phyloP scores from a whole-genome alignment of 2,888 invertebrate genomes.

The Epinotia brunnichana region DNA sequence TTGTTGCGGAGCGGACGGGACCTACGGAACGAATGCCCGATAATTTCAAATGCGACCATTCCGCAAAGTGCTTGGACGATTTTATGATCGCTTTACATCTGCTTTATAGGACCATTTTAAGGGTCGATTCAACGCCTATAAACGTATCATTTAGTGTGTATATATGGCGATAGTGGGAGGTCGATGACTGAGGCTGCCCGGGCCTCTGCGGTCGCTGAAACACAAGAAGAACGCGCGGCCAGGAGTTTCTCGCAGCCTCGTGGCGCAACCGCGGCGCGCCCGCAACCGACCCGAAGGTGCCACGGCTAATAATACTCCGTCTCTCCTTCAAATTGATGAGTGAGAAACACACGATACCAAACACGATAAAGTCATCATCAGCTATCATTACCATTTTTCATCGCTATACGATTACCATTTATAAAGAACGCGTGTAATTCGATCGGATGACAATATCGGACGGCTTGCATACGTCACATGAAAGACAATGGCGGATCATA shows the following conservation, averaged over 20 bases:
- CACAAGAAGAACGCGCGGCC: conserved; percentile 70
- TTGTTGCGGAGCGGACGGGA: conserved; percentile 4
- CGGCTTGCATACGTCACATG: conserved; percentile 73
- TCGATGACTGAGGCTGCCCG: conserved; percentile 69
- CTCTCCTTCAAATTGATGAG: conserved; percentile 43
- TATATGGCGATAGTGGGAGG: conserved; percentile 65
- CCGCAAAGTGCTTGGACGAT: conserved; percentile 65
- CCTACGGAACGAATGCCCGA: conserved; percentile 29
- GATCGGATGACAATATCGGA: conserved; percentile 64
- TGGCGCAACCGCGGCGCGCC: conserved; percentile 53
- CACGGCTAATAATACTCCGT: conserved; percentile 20
- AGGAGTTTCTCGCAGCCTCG: conserved; percentile 56
- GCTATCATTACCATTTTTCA: conserved; percentile 28
- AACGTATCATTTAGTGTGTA: conserved; percentile 64
- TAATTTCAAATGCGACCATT: conserved; percentile 58
- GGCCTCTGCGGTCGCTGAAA: conserved; percentile 73
- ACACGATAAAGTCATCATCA: conserved; percentile 31
- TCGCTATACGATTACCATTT: conserved; percentile 25
- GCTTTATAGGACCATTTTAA: conserved; percentile 69
- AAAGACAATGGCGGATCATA: conserved; percentile 80
- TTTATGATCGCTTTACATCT: conserved; percentile 70
- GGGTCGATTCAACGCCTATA: conserved; percentile 73
- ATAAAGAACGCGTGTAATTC: conserved; percentile 46
- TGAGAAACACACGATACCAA: conserved; percentile 29
- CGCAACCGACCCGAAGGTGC: conserved; percentile 21